These are phyloP conservation scores for Morone chrysops DNA, from an alignment of 2,113 vertebrate genomes.

Conservation along the genomic window DNA sequence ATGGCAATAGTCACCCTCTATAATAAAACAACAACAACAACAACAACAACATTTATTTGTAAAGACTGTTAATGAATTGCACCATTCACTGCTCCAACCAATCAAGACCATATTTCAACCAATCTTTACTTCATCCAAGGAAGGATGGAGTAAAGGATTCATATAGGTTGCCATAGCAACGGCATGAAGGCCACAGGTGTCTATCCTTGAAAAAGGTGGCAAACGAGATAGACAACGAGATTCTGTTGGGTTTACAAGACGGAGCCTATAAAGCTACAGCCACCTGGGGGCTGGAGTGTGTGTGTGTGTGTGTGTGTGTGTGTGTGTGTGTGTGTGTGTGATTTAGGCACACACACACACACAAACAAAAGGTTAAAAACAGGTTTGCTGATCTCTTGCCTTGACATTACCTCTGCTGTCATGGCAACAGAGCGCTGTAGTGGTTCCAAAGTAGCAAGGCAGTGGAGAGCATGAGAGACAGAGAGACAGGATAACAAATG, in stretches of 20 bases:
- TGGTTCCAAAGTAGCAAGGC: constrained; percentile 4
- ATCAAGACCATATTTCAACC: constrained; percentile 34
- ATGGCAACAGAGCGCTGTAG: constrained; percentile 67
- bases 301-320: constrained; percentile 12
- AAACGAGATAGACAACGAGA: constrained; percentile 20
- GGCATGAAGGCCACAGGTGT: constrained; percentile 48
- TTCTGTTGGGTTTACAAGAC: constrained; percentile 39
- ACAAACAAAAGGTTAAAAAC: constrained; percentile 56
- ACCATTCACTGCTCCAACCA: neutral
- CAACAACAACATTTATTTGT: neutral
- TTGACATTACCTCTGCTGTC: constrained; percentile 58
- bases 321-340: constrained; percentile 7
- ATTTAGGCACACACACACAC: neutral
- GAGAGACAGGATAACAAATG: constrained; percentile 31
- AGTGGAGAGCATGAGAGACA: neutral
- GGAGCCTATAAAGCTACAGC: constrained; percentile 13
- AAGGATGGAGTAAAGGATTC: neutral
- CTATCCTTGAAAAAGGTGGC: constrained; percentile 22
- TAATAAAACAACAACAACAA: neutral
- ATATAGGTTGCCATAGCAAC: constrained; percentile 58
- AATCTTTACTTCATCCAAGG: constrained; percentile 32
- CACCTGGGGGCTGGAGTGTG: neutral
- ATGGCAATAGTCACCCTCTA: neutral
- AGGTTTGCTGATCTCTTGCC: constrained; percentile 17
- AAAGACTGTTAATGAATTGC: constrained; percentile 2